Evolutionary conservation across 2,888 invertebrate genomes (phyloP).

Genomic region (Endomychus coccineus): DNA sequence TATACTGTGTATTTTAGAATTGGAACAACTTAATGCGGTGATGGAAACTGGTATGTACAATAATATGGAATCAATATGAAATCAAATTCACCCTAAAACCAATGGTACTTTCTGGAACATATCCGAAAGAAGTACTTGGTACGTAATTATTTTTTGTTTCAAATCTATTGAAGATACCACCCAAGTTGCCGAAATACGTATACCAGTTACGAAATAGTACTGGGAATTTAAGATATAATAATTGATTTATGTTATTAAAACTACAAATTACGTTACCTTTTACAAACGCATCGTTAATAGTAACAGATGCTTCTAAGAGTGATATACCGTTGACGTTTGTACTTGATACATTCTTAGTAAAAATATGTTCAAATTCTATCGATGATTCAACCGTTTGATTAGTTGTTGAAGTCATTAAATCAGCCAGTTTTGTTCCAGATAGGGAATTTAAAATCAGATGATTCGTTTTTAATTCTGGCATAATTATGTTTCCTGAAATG

Average conservation of each 20-base stretch:
- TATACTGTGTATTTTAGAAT: too few relatives aligned
- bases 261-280: slow-evolving; percentile 19
- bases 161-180: too few relatives aligned
- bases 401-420: slow-evolving; percentile 34
- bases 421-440: slow-evolving; percentile 1
- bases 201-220: too few relatives aligned
- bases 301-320: slow-evolving; percentile 26
- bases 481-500: slow-evolving; percentile 9
- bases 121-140: too few relatives aligned
- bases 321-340: slow-evolving; percentile 30
- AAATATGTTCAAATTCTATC: slow-evolving; percentile 28
- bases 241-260: slow-evolving; percentile 1
- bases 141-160: too few relatives aligned
- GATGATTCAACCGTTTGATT: slow-evolving; percentile 32
- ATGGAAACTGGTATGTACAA: too few relatives aligned
- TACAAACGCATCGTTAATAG: slow-evolving; percentile 22
- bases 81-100: too few relatives aligned
- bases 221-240: too few relatives aligned
- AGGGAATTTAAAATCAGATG: slow-evolving; percentile 1
- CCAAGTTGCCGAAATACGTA: too few relatives aligned
- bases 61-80: too few relatives aligned
- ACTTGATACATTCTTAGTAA: slow-evolving; percentile 24
- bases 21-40: too few relatives aligned
- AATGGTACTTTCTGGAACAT: too few relatives aligned
- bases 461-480: slow-evolving; percentile 8